Base-by-base conservation (phyloP, 2,888 invertebrate species). In the Coelopa pilipes region DNA sequence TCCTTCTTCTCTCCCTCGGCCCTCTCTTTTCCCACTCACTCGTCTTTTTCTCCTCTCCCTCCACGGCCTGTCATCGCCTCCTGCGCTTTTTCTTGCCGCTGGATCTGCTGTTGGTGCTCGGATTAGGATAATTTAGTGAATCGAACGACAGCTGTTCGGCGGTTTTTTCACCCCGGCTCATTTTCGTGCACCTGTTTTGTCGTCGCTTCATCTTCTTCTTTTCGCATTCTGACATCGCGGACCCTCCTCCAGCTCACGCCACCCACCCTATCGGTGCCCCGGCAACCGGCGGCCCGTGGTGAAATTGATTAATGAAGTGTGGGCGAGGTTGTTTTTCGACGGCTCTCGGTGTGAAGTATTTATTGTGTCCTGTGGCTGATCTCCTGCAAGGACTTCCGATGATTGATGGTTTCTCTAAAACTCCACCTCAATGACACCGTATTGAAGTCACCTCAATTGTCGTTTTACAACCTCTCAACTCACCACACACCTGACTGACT, bases 101-200 rank as follows among this genome's bases (percentile, higher is more conserved):
- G 19, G 55, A 55, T 55, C 55, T 55, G 55, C 17, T 55, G 17
- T 55, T 55, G 17, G 55, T 19, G 55, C 55, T 55, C 9, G 55
- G 55, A 55, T 55, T 55, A 19, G 17, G 55, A 55, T 55, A 55
- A 55, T 55, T 55, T 55, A 55, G 19, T 55, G 55, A 55, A 55
- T 55, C 19, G 55, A 55, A 55, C 55, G 55, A 55, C 55, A 55
- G 55, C 55, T 55, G 55, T 55, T 55, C 17, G 13, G 17, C 49
- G 11, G 49, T 17, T 55, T 55, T 55, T 55, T 55, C 5, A 11
- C n/a, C 3, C n/a, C n/a, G 3, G 3, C 3, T 1, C 55, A 55
- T 2, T 55, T 55, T 55, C 19, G 17, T 17, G 17, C 17, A 17
- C 17, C 19, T 55, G 55, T 55, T 55, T 55, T 55, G 55, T 19